Evolutionary conservation across 2,797 vertebrate species (phyloP), one percentile per base, ranked within the genome.

Genomic region (Chelidonichthys spinosus): DNA sequence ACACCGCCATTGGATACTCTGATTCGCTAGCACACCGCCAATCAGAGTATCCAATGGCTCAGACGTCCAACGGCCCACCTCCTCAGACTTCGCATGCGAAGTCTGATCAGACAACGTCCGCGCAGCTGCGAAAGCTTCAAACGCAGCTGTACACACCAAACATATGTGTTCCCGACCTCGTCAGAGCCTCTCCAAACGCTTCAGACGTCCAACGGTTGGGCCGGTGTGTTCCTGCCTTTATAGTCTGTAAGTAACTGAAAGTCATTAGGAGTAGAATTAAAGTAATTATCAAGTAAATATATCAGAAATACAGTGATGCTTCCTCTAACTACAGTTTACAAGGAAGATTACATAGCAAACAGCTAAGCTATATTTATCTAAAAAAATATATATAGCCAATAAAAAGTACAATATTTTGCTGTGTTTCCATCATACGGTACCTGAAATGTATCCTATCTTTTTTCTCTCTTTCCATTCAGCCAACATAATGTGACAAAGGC

Each of bases 401-500:
- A 25, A 25, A 63, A 49, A 50, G 37, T 11, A 62, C 47, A 35
- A 13, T 56, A 17, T 72, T 75, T 60, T 73, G 60, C 56, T 8
- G 36, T 73, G 78, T 90, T 88, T 82, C 84, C 80, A 82, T 82
- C 77, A 87, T 80, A 69, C 63, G 18, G 69, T 59, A 77, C 70
- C 81, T 85, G 87, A 89, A 91, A 90, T 76, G 70, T 72, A 86
- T 80, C 85, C 85, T 67, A 79, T 91, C 89, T 63, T 85, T 77
- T 87, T 86, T 87, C 11, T 25, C 25, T 25, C 25, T 25, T 25
- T 25, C 85, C 85, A 83, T 80, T 89, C 66, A 72, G 75, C 53
- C 55, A 72, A 80, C 71, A 87, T 78, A 85, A 83, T 73, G 75
- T 76, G 80, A 90, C 83, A 85, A 88, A 89, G 83, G 68, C 72